Conservation (phyloP, 2,797 vertebrate genomes). For the Ctenosaura bakeri region DNA sequence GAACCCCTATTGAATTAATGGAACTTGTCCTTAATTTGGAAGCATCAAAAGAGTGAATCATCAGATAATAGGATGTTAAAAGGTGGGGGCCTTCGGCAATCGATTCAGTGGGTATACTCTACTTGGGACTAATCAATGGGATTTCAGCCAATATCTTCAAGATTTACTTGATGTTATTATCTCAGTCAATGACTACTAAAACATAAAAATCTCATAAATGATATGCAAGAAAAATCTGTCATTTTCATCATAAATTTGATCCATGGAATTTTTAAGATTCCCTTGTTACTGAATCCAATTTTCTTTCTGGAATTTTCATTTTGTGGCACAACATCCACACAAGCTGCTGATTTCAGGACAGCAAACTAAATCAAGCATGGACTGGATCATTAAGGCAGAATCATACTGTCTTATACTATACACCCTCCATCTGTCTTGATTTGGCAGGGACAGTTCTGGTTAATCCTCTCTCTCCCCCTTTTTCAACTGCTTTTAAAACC, state of each 20-base stretch:
- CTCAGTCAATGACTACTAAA: not conserved
- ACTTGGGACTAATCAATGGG: not conserved
- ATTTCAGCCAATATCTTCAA: not conserved
- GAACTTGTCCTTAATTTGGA: too few relatives aligned
- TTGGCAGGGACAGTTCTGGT: too few relatives aligned
- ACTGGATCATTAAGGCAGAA: not conserved
- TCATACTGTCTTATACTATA: not conserved
- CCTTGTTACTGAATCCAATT: not conserved
- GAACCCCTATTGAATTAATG: too few relatives aligned
- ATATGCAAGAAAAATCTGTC: not conserved
- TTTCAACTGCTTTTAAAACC: too few relatives aligned
- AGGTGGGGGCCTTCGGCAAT: too few relatives aligned
- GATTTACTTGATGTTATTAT: not conserved
- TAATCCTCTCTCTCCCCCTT: too few relatives aligned
- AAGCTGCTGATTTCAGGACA: conserved; percentile 1
- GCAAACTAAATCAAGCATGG: not conserved
- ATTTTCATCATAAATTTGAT: not conserved
- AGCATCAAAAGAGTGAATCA: too few relatives aligned
- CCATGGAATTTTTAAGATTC: not conserved
- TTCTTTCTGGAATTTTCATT: not conserved
- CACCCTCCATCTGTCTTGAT: too few relatives aligned
- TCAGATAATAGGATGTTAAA: too few relatives aligned
- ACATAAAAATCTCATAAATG: not conserved
- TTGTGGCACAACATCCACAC: not conserved
- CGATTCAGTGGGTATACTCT: too few relatives aligned